These are phyloP conservation scores for Sphyrna mokarran DNA, from an alignment of 2,113 vertebrate genomes.

Conservation along the genomic window DNA sequence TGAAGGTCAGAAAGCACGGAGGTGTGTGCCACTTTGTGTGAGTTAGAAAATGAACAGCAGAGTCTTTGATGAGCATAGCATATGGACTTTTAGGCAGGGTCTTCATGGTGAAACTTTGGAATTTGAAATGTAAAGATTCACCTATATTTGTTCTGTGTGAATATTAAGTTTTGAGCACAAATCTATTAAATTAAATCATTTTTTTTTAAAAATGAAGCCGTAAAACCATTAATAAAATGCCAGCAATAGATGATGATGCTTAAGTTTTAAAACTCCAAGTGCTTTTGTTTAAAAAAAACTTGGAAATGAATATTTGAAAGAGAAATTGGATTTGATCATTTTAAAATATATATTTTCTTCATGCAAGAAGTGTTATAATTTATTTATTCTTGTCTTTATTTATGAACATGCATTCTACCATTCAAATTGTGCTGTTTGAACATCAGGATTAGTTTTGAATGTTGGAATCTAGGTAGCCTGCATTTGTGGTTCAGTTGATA, in stretches of 20 bases:
- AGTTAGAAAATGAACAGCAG: neutral
- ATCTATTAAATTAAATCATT: neutral
- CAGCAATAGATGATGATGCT: neutral
- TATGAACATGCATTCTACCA: neutral
- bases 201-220: neutral
- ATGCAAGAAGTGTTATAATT: neutral
- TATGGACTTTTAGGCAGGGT: neutral
- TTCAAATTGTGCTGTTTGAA: neutral
- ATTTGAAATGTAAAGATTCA: neutral
- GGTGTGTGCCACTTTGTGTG: neutral
- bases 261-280: neutral
- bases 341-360: neutral
- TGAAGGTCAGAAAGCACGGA: neutral
- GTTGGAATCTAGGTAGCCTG: neutral
- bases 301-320: neutral
- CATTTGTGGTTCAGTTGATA: neutral
- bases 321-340: neutral
- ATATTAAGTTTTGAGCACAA: too few species aligned
- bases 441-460: neutral
- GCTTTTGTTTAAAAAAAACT: neutral
- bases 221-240: neutral
- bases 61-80: neutral
- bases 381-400: neutral
- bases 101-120: neutral
- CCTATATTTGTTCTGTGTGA: neutral